These are phyloP conservation scores for Caenorhabditis doughertyi DNA, from an alignment of 2,888 invertebrate genomes.

Conservation along the genomic window DNA sequence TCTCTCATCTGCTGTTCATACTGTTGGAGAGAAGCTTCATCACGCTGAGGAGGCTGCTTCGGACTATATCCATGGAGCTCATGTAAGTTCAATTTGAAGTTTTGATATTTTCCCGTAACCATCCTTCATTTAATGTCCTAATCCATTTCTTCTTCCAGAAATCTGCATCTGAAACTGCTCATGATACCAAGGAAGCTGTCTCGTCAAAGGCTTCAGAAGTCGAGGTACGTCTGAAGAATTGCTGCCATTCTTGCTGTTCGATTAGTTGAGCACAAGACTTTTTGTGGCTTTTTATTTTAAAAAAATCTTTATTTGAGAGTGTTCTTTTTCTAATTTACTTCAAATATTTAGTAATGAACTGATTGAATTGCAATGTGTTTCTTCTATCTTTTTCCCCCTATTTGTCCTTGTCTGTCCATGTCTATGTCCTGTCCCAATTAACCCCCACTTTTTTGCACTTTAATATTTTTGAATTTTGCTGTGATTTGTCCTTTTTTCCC, in stretches of 20 bases:
- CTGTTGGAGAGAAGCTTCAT: conserved; percentile 47
- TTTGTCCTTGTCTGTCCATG: conserved; percentile 17
- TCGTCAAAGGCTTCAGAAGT: conserved; percentile 51
- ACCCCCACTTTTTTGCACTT: conserved; percentile 24
- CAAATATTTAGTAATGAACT: background rate
- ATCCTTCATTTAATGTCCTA: no score
- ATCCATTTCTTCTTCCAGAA: conserved; percentile 31
- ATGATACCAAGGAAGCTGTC: conserved; percentile 51
- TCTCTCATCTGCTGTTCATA: conserved; percentile 34
- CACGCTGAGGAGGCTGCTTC: conserved; percentile 53
- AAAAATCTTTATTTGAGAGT: background rate
- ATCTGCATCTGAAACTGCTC: conserved; percentile 44
- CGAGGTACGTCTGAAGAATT: conserved; percentile 63
- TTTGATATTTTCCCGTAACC: no score
- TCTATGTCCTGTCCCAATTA: background rate
- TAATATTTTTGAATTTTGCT: conserved; percentile 13
- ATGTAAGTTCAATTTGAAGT: conserved; percentile 12
- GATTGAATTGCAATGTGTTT: background rate
- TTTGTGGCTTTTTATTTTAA: background rate
- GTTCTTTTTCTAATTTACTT: background rate
- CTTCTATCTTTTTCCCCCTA: background rate
- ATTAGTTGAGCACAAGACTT: conserved; percentile 35
- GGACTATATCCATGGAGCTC: conserved; percentile 43
- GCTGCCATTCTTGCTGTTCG: conserved; percentile 57
- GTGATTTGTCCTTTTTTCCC: conserved; percentile 1